Conservation (phyloP, 2,113 vertebrate species). For the Sturnus vulgaris region DNA sequence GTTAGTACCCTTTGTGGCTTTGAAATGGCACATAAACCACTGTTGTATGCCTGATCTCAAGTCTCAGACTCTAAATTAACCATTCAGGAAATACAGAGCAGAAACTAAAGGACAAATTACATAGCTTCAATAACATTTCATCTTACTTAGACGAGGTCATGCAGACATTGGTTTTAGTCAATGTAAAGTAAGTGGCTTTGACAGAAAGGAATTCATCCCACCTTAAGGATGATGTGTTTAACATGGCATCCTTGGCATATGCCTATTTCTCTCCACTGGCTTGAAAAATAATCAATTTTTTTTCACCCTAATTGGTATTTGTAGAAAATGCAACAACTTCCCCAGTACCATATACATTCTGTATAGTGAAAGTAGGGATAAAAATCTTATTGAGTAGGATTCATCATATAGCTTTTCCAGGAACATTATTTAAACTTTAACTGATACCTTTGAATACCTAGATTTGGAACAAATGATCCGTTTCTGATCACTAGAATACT, state of each 20-base stretch:
- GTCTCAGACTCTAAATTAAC: background rate
- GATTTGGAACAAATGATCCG: background rate
- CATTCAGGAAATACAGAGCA: background rate
- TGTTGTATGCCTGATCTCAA: background rate
- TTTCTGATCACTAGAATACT: background rate
- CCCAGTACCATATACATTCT: background rate
- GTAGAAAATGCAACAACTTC: background rate
- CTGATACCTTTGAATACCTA: background rate
- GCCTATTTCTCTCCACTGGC: background rate
- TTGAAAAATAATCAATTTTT: background rate
- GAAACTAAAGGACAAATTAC: background rate
- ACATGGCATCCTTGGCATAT: background rate
- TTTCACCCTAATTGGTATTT: background rate
- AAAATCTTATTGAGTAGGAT: background rate
- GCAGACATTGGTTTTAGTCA: background rate
- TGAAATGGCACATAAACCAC: background rate
- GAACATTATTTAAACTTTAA: background rate
- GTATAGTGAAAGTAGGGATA: background rate
- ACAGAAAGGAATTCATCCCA: background rate
- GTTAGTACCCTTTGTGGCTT: background rate
- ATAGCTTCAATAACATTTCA: background rate
- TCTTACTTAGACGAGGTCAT: background rate
- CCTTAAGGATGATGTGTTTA: background rate
- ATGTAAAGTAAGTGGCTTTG: background rate
- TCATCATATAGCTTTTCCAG: background rate